Evolutionary conservation across 2,113 vertebrate species (phyloP).

Genomic region (Excalfactoria chinensis): DNA sequence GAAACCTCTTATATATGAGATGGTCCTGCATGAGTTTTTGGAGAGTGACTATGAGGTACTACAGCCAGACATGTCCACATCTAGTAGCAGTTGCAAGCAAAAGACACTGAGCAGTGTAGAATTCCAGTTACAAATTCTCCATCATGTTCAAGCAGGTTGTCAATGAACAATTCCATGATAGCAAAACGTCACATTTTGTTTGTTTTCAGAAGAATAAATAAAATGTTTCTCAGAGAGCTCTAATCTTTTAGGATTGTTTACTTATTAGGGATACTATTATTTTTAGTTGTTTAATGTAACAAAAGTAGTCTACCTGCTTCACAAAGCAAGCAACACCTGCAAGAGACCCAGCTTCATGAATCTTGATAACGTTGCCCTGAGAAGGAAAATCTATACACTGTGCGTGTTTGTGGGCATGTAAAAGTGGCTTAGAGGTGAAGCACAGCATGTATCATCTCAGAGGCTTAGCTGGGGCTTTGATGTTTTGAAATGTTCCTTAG

Average conservation of each 20-base stretch:
- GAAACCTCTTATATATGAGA: slow-evolving; percentile 96
- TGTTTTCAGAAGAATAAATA: neutral
- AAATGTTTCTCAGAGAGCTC: neutral
- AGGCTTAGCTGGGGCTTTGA: neutral
- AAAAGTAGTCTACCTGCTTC: neutral
- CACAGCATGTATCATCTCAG: slow-evolving; percentile 13
- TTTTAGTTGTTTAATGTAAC: neutral
- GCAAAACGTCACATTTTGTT: neutral
- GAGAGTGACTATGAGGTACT: slow-evolving; percentile 95
- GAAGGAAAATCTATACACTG: slow-evolving; percentile 10
- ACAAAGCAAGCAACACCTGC: neutral
- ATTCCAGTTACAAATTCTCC: neutral
- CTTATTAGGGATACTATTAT: neutral
- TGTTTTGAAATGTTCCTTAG: slow-evolving; percentile 1
- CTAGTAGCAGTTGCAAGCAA: neutral
- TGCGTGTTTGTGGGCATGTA: neutral
- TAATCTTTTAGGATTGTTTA: neutral
- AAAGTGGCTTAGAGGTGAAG: slow-evolving; percentile 33
- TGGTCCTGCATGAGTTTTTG: slow-evolving; percentile 97
- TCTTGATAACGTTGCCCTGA: neutral
- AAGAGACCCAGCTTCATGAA: slow-evolving; percentile 7
- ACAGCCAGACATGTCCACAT: neutral
- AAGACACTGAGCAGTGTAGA: neutral
- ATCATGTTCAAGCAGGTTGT: neutral
- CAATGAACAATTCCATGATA: neutral